Percentiles rank a stretch among this genome's conserved stretches.
phyloP scores from a whole-genome alignment of 2,797 vertebrate genomes.

The Schizopygopsis pylzovi region DNA sequence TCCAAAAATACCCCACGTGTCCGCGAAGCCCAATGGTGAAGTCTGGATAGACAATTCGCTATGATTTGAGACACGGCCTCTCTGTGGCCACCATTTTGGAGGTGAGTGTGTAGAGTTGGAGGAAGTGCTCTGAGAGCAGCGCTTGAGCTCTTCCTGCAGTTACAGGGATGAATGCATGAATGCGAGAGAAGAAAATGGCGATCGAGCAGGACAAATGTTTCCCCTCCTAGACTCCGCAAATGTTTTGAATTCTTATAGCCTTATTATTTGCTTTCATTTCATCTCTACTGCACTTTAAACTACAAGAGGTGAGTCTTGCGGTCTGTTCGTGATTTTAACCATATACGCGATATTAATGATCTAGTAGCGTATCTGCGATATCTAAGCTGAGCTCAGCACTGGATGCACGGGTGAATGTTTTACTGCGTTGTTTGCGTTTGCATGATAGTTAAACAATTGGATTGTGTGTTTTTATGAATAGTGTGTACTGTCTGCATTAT shows the following conservation, averaged over 20 bases:
- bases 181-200: conserved; percentile 92
- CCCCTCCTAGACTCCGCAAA: conserved; percentile 87
- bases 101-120: conserved; percentile 56
- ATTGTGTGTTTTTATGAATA: not conserved
- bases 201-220: conserved; percentile 87
- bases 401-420: not conserved
- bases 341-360: not conserved
- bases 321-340: not conserved
- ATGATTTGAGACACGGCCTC: not conserved
- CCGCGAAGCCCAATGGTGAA: not conserved
- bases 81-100: conserved; percentile 57
- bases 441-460: not conserved
- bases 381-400: conserved; percentile 12
- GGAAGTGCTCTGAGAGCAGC: conserved; percentile 74
- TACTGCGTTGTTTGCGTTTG: not conserved
- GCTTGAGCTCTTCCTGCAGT: conserved; percentile 67
- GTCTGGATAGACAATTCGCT: not conserved
- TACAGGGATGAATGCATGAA: conserved; percentile 68
- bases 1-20: not conserved
- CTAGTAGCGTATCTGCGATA: conserved; percentile 9
- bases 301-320: conserved; percentile 76
- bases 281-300: conserved; percentile 85
- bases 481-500: not conserved
- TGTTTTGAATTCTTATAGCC: conserved; percentile 81
- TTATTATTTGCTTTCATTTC: conserved; percentile 79